Evolutionary conservation across 1,140 invertebrate genomes (phyloP), one percentile per base, ranked within the genome.

Genomic region (Habropoda laboriosa): DNA sequence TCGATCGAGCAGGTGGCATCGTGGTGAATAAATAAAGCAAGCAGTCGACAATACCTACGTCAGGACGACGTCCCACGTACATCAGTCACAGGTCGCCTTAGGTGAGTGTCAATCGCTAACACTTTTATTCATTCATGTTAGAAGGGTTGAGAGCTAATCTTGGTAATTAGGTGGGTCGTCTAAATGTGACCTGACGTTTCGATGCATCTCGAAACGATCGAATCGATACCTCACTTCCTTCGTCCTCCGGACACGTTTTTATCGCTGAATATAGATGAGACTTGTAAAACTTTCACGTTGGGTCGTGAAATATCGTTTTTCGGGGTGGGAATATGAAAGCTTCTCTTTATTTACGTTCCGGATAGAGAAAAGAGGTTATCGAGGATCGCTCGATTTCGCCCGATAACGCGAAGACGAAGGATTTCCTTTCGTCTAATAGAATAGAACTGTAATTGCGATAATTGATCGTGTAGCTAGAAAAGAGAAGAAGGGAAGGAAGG

Each of bases 21-120:
- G 63, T 74, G 55, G 42, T 61, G 68, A 73, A 85, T 82, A 85
- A 84, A 85, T 85, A 82, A 18, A 85, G 60, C 30, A 35, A 35
- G 61, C 73, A 45, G 79, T 70, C 82, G 60, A 49, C 45, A 57
- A 47, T 60, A 86, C 60, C 77, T 83, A 77, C 90, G 84, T 88
- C 87, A 90, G 81, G 86, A 89, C 87, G 86, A 89, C 87, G 90
- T 90, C 88, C 89, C 85, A 91, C 82, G 87, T 89, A 85, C 89
- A 88, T 85, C 91, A 89, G 83, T 87, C 87, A 87, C 87, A 81
- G 74, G 77, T 89, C 79, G 66, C 77, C 79, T 88, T 83, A 86
- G 88, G 88, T 90, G 80, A 89, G 89, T 88, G 47, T 61, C 82
- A 45, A 55, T 57, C 47, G 51, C 30, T 63, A n/a, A n/a, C n/a